Base-by-base conservation (phyloP, 1,140 invertebrate species). In the Drosophila seguyi region DNA sequence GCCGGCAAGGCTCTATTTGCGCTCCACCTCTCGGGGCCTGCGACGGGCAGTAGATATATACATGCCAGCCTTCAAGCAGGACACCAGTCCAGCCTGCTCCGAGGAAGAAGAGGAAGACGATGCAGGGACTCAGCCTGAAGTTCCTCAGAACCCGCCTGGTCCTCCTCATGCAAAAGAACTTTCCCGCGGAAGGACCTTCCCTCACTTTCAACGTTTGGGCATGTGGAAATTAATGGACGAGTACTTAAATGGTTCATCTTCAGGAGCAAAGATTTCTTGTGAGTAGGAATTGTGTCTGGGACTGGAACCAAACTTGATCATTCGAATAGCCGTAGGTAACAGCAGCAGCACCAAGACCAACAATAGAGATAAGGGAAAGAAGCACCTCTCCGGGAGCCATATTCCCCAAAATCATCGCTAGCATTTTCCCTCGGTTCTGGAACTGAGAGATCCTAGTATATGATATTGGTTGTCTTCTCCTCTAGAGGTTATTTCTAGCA, bases 1-100 rank as follows among this genome's bases (percentile, higher is more conserved):
- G 34, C 63, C 72, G 10, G 50, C 72, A 16, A 78, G 63, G n/a
- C 38, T 82, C 6, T 82, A 56, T 14, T 38, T 45, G 0, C 52
- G 62, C 22, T 36, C 55, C 6, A 44, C 39, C 0, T 41, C 79
- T 0, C 41, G 41, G 5, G 63, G 56, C 1, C 6, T 65, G 45
- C 75, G 58, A 6, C 63, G 69, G 2, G 56, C 60, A 14, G 34
- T 79, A 8, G 80, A 83, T 11, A 84, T 62, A 16, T 83, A 60
- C 14, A 48, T 66, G 73, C 73, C 73, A 1, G 34, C 41, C 6
- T 29, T 56, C 4, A 8, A 10, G 13, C 18, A 18, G 11, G 57
- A 62, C 3, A 6, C 29, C 2, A 31, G 20, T n/a, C 3, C 5
- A 6, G n/a, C 4, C 11, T 10, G 8, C 16, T 31, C 34, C 13